A percentile compares a stretch with the other conserved stretches of the same genome.
phyloP scores from a whole-genome alignment of 2,888 invertebrate genomes.

The Ennomos fuscantarius region DNA sequence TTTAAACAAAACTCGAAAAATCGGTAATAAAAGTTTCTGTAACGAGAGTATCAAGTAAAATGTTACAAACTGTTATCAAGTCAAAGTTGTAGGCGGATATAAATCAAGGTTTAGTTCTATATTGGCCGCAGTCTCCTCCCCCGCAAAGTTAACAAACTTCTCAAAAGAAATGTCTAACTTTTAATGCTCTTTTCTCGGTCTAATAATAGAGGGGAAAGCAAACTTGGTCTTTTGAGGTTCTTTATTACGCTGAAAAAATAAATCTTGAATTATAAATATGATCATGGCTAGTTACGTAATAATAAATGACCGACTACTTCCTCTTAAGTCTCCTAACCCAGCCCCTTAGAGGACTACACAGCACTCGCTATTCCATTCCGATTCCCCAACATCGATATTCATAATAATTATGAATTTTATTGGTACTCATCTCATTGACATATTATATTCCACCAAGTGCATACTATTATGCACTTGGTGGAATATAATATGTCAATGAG shows the following conservation, averaged over 20 bases:
- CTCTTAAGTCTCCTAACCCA: too few species aligned
- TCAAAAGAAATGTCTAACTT: slow-evolving; percentile 71
- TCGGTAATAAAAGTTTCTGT: slow-evolving; percentile 53
- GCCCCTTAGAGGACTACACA: too few species aligned
- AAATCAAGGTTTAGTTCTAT: slow-evolving; percentile 74
- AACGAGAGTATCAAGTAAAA: slow-evolving; percentile 64
- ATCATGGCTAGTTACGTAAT: slow-evolving; percentile 10
- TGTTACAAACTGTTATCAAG: slow-evolving; percentile 66
- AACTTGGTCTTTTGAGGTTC: slow-evolving; percentile 58
- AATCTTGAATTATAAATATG: slow-evolving; percentile 28
- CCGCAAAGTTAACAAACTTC: slow-evolving; percentile 62
- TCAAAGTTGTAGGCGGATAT: slow-evolving; percentile 67
- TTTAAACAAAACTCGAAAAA: slow-evolving; percentile 35
- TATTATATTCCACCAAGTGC: too few species aligned
- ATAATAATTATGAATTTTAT: too few species aligned
- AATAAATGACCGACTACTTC: slow-evolving; percentile 4
- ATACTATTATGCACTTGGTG: too few species aligned
- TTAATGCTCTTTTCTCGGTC: slow-evolving; percentile 73
- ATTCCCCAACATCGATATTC: too few species aligned
- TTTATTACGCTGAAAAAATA: slow-evolving; percentile 49
- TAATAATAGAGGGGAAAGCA: slow-evolving; percentile 63
- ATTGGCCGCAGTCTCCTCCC: slow-evolving; percentile 59
- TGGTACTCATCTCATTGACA: too few species aligned
- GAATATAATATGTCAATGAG: too few species aligned
- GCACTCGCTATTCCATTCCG: too few species aligned